phyloP scores from a whole-genome alignment of 2,113 vertebrate genomes.

The Corapipo altera region DNA sequence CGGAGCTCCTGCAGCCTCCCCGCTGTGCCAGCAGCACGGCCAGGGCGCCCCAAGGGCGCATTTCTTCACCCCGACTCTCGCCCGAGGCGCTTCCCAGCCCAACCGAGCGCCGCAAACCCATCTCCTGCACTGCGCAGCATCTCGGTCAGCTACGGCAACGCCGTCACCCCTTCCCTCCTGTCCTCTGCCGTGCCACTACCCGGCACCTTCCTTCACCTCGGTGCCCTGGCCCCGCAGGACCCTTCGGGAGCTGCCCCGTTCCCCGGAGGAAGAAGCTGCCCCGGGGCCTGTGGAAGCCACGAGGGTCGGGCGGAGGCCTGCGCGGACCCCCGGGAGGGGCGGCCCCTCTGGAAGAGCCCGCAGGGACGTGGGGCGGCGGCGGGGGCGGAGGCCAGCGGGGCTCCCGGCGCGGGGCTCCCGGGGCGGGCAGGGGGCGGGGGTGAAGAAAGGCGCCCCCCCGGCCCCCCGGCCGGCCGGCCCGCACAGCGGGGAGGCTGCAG shows the following conservation, averaged over 20 bases:
- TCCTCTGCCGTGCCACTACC: not conserved
- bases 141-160: not conserved
- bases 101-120: rapidly evolving
- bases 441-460: no score
- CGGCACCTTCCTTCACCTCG: not conserved
- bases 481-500: no score
- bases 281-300: rapidly evolving
- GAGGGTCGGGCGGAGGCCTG: not conserved
- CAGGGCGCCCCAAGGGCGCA: not conserved
- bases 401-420: not conserved
- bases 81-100: not conserved
- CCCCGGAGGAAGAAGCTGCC: rapidly evolving
- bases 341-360: no score
- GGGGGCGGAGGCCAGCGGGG: not conserved
- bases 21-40: rapidly evolving
- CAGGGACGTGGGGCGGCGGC: rapidly evolving
- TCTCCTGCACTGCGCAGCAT: not conserved
- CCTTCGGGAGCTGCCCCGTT: no score
- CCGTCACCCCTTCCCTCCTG: not conserved
- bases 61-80: not conserved
- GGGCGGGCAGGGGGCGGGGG: not conserved
- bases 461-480: no score
- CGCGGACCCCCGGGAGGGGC: no score
- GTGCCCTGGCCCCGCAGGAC: no score
- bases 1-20: not conserved